phyloP scores from a whole-genome alignment of 2,888 invertebrate genomes.

The Coleophora deauratella region DNA sequence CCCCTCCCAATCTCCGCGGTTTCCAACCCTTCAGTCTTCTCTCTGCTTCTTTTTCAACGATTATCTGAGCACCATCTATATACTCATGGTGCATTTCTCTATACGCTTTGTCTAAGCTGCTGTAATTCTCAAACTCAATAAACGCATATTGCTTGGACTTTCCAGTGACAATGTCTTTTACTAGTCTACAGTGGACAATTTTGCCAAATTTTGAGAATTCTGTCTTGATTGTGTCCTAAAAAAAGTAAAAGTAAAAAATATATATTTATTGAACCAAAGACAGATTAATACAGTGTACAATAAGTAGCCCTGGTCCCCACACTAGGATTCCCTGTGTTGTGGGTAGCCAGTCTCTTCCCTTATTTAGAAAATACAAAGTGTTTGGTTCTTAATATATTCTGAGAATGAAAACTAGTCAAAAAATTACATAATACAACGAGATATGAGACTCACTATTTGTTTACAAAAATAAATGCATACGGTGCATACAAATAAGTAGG shows the following conservation, averaged over 20 bases:
- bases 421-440: no score
- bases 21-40: constrained; percentile 84
- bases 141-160: constrained; percentile 89
- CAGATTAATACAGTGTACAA: not conserved
- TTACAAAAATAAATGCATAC: no score
- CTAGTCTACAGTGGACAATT: constrained; percentile 76
- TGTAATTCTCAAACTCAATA: constrained; percentile 81
- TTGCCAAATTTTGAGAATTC: constrained; percentile 79
- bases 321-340: no score
- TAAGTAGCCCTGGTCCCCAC: no score
- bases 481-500: no score
- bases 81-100: constrained; percentile 71
- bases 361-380: no score
- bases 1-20: constrained; percentile 89
- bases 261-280: no score
- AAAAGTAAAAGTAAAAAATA: constrained; percentile 8
- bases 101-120: constrained; percentile 76
- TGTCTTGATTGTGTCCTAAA: constrained; percentile 67
- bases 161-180: constrained; percentile 88
- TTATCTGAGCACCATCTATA: constrained; percentile 80
- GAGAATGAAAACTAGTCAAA: no score
- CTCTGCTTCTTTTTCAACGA: constrained; percentile 83
- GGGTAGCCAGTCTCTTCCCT: no score
- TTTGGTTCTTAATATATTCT: no score
- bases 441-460: no score